Evolutionary conservation across 1,140 invertebrate genomes (phyloP), one percentile per base, ranked within the genome.

Genomic region (Drosophila ananassae): DNA sequence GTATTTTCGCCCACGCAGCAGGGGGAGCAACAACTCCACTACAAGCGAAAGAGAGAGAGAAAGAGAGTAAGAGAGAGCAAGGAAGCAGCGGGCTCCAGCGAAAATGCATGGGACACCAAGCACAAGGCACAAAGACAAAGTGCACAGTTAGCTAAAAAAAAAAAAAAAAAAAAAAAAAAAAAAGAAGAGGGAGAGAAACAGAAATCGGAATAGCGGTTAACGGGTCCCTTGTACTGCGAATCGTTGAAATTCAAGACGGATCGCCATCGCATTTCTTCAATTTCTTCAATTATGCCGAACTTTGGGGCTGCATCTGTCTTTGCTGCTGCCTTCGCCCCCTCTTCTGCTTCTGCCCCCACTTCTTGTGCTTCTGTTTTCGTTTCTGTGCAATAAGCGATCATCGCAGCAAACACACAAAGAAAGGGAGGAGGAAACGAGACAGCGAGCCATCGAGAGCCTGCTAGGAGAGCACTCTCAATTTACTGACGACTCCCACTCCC

Each of bases 1-100:
- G 51, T 39, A 55, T 64, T 54, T 58, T 80, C 73, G 64, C 82
- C 82, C 85, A 85, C 82, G 82, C 82, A 80, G 59, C 57, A 30
- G 32, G 32, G 30, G 32, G 8, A 3, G 32, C 9, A 8, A 10
- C 25, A 28, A 28, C 25, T 28, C 25, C 25, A 59, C 48, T 17
- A 17, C 8, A 24, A 32, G 24, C 60, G 56, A 52, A 51, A 54
- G 41, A 46, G 44, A 46, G 47, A 6, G 25, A 17, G 25, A 32
- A 8, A 61, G 13, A 50, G 67, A 59, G 17, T 17, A 37, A 62
- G 57, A 56, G 53, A 52, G 62, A 39, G 47, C 12, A 41, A 58
- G 28, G 17, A 41, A 59, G 63, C 67, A 73, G 68, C 53, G 66
- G 66, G 28, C 67, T 68, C 41, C 30, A 68, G 34, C 63, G 66